Percentiles rank a stretch among this genome's conserved stretches.
phyloP scores from a whole-genome alignment of 1,140 invertebrate species.

The Aplysia californica region DNA sequence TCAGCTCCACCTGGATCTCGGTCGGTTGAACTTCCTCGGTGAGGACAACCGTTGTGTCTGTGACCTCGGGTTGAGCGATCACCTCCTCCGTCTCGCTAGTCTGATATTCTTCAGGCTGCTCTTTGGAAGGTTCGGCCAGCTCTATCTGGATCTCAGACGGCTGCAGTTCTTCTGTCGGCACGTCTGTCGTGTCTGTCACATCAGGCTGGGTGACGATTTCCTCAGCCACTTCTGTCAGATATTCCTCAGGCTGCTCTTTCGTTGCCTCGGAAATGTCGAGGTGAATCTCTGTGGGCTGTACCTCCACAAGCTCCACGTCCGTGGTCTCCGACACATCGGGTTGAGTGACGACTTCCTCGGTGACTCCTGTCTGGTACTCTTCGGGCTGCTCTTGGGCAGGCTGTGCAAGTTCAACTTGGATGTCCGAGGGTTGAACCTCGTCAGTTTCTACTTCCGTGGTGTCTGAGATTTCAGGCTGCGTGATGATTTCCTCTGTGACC shows the following conservation, averaged over 20 bases:
- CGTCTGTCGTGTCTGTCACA: slow-evolving; percentile 33
- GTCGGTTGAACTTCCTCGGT: slow-evolving; percentile 33
- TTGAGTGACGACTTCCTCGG: slow-evolving; percentile 29
- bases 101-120: slow-evolving; percentile 36
- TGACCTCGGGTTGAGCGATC: slow-evolving; percentile 36
- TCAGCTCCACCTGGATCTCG: slow-evolving; percentile 46
- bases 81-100: slow-evolving; percentile 31
- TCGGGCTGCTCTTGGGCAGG: slow-evolving; percentile 31
- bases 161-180: slow-evolving; percentile 25
- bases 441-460: slow-evolving; percentile 29
- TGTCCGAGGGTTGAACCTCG: slow-evolving; percentile 28
- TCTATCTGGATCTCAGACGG: slow-evolving; percentile 37
- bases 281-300: slow-evolving; percentile 31
- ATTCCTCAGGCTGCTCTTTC: slow-evolving; percentile 33
- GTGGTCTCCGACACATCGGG: slow-evolving; percentile 18
- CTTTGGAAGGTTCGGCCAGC: slow-evolving; percentile 29
- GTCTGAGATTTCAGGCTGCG: slow-evolving; percentile 32
- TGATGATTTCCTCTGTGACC: slow-evolving; percentile 32
- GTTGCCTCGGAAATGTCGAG: slow-evolving; percentile 37
- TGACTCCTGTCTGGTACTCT: slow-evolving; percentile 35
- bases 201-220: slow-evolving; percentile 37
- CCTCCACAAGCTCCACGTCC: slow-evolving; percentile 28
- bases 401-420: slow-evolving; percentile 30
- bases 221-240: slow-evolving; percentile 31
- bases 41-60: slow-evolving; percentile 33